Percentiles rank a stretch among this genome's conserved stretches.
Evolutionary conservation across 2,797 vertebrate genomes (phyloP).

Genomic region (Pantherophis vulpinus): DNA sequence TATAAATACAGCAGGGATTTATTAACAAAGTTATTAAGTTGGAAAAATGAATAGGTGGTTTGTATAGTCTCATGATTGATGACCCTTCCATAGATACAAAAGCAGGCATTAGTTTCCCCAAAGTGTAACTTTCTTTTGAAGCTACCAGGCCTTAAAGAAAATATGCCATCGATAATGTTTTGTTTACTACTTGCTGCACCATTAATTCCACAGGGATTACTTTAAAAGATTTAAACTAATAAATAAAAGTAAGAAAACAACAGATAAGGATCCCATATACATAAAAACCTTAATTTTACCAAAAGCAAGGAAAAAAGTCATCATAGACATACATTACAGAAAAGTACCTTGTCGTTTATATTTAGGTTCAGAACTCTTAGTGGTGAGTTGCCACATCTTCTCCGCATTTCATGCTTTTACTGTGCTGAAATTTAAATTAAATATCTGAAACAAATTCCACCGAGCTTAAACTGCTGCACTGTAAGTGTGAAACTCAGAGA

Average conservation of each 20-base stretch:
- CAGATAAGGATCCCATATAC: not conserved
- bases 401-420: slow-evolving; percentile 36
- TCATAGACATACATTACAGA: not conserved
- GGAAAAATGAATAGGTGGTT: not conserved
- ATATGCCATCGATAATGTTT: not conserved
- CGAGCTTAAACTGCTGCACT: slow-evolving; percentile 27
- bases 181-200: not conserved
- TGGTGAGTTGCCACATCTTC: slow-evolving; percentile 32
- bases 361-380: slow-evolving; percentile 9
- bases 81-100: not conserved
- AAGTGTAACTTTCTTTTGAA: not conserved
- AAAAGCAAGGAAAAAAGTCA: not conserved
- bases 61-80: not conserved
- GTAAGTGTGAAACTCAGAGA: slow-evolving; percentile 47
- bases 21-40: not conserved
- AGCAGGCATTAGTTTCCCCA: not conserved
- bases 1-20: not conserved
- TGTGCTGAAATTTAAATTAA: slow-evolving; percentile 49
- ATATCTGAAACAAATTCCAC: slow-evolving; percentile 46
- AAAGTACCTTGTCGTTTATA: slow-evolving; percentile 20
- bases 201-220: not conserved
- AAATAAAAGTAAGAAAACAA: not conserved
- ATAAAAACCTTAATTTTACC: not conserved
- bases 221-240: not conserved
- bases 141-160: not conserved